Base-by-base conservation (phyloP, 2,888 invertebrate species). In the Acleris sparsana region DNA sequence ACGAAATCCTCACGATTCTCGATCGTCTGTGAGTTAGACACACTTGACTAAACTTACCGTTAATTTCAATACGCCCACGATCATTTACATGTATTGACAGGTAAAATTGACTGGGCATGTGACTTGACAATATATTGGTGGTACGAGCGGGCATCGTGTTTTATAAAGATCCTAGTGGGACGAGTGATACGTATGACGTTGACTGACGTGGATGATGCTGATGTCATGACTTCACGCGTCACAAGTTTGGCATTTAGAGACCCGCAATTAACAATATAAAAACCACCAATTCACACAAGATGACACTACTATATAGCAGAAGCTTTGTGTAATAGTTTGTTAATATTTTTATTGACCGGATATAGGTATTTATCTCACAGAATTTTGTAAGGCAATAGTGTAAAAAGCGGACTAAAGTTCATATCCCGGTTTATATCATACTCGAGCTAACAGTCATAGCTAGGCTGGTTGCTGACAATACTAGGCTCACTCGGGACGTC, bases 141-240 rank as follows among this genome's bases (percentile, higher is more conserved):
- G 49, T 44, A 51, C 48, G 51, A 43, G n/a, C 43, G 9, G 46
- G 33, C 33, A 61, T 39, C 52, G 33, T 79, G 80, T 80, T 82
- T 75, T 80, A 77, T 75, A 73, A 78, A 83, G 83, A 84, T 79
- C 78, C 76, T 80, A 78, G 78, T 80, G 18, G 62, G 57, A 57
- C 39, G 61, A 57, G 46, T 62, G 56, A 33, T 58, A 46, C 75
- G 78, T 72, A 84, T 90, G 90, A 91, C 89, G 91, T 80, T 80
- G 63, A 69, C 70, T 87, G 88, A 91, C 90, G 89, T 82, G 79
- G 75, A 64, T 74, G 72, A 68, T 79, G 83, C 76, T 90, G 89
- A 92, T 89, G 90, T 91, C 91, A 92, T 86, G 80, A 78, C 79
- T 39, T 25, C 82, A 58, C 65, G 58, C 68, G 75, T 75, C 79